Percentiles rank a stretch among this genome's conserved stretches.
Evolutionary conservation across 2,888 invertebrate species (phyloP).

Genomic region (Sisyra nigra): DNA sequence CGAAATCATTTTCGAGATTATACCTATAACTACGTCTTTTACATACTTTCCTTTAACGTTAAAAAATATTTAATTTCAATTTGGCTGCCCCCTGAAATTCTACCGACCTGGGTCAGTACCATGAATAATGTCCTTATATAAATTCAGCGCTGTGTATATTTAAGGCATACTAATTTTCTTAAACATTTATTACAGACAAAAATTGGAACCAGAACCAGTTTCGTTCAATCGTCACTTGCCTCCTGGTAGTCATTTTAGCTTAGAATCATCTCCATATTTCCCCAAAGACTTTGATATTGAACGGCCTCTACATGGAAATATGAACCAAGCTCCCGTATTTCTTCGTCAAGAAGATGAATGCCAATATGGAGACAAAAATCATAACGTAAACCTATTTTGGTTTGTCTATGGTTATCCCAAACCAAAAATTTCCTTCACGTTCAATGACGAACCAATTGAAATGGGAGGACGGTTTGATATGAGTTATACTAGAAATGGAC

Average conservation of each 20-base stretch:
- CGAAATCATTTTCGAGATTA: too few species aligned
- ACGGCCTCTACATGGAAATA: slow-evolving; percentile 68
- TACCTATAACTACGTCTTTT: too few species aligned
- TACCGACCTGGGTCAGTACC: too few species aligned
- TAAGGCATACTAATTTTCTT: too few species aligned
- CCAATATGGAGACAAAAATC: slow-evolving; percentile 84
- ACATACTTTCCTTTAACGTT: too few species aligned
- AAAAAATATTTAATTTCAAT: too few species aligned
- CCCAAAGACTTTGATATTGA: slow-evolving; percentile 87
- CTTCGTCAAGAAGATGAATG: slow-evolving; percentile 72
- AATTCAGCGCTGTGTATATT: too few species aligned
- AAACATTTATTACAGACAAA: slow-evolving; percentile 35
- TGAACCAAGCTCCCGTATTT: slow-evolving; percentile 74
- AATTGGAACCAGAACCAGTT: slow-evolving; percentile 62
- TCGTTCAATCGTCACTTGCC: slow-evolving; percentile 65
- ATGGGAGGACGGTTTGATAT: slow-evolving; percentile 72
- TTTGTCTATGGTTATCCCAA: slow-evolving; percentile 94
- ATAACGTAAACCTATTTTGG: slow-evolving; percentile 81
- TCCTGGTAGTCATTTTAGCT: slow-evolving; percentile 67
- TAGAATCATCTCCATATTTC: slow-evolving; percentile 73
- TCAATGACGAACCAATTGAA: slow-evolving; percentile 68
- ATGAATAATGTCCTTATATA: too few species aligned
- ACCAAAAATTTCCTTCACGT: slow-evolving; percentile 81
- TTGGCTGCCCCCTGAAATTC: too few species aligned
- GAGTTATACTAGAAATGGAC: slow-evolving; percentile 79